Conservation (phyloP, 1,140 invertebrate genomes). For the Musca domestica region DNA sequence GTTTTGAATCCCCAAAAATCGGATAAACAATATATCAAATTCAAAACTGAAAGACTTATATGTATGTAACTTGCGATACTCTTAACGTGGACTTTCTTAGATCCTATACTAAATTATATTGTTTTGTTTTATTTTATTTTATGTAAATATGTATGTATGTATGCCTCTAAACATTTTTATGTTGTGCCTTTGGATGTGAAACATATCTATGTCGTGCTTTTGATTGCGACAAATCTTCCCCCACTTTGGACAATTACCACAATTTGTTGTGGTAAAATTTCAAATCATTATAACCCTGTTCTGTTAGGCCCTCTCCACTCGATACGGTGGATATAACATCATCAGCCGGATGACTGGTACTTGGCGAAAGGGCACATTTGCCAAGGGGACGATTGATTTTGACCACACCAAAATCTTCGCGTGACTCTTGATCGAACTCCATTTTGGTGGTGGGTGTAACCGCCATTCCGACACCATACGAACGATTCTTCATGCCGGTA, state of each 20-base stretch:
- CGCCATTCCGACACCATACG: slow-evolving; percentile 48
- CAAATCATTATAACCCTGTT: slow-evolving; percentile 62
- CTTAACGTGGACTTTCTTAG: background rate
- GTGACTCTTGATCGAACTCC: slow-evolving; percentile 49
- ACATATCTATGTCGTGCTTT: background rate
- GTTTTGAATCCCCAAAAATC: too few species aligned
- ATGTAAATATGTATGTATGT: too few species aligned
- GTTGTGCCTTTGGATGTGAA: too few species aligned
- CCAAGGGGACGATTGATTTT: slow-evolving; percentile 50
- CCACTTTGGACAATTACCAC: slow-evolving; percentile 57
- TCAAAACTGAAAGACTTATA: too few species aligned
- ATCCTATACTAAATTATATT: background rate
- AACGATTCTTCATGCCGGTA: slow-evolving; percentile 52
- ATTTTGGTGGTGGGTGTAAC: slow-evolving; percentile 50
- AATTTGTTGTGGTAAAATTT: slow-evolving; percentile 66
- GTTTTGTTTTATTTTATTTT: background rate
- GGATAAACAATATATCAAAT: too few species aligned
- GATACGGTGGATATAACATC: slow-evolving; percentile 40
- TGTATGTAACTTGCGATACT: too few species aligned
- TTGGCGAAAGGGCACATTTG: slow-evolving; percentile 35
- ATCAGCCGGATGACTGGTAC: slow-evolving; percentile 32
- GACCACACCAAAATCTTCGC: slow-evolving; percentile 49
- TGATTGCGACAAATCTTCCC: background rate
- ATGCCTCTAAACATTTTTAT: background rate
- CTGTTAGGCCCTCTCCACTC: slow-evolving; percentile 52